A percentile compares a stretch with the other conserved stretches of the same genome.
Conservation (phyloP, 2,888 invertebrate genomes). For the Antheraea yamamai region DNA sequence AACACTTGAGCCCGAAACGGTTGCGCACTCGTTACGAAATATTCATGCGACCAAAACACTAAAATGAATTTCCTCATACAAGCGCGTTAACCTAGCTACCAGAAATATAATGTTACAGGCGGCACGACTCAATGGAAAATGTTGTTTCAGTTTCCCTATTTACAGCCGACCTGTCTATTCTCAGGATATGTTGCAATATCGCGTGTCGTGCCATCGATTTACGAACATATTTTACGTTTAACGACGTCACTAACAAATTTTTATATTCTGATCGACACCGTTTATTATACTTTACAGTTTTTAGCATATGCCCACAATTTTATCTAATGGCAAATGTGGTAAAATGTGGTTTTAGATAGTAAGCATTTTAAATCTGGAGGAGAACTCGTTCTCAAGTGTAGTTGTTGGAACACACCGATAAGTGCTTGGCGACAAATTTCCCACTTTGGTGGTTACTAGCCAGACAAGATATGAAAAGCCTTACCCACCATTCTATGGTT, state of each 20-base stretch:
- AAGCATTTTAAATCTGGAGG: no score
- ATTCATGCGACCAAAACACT: conserved; percentile 51
- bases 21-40: conserved; percentile 50
- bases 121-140: conserved; percentile 43
- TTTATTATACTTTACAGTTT: neutral
- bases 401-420: no score
- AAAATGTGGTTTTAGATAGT: no score
- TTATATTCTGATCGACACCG: neutral
- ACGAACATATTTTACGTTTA: conserved; percentile 24
- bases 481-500: no score
- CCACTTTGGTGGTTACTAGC: no score
- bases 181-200: conserved; percentile 39
- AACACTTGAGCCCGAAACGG: conserved; percentile 46
- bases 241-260: neutral
- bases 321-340: no score
- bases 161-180: conserved; percentile 45
- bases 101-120: conserved; percentile 45
- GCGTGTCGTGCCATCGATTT: conserved; percentile 31
- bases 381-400: no score
- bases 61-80: conserved; percentile 60
- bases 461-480: no score
- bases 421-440: no score
- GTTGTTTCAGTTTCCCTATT: conserved; percentile 46
- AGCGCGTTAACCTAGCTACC: conserved; percentile 55
- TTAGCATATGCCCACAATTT: no score